Evolutionary conservation across 2,888 invertebrate genomes (phyloP).

Genomic region (Trimorus sp.): DNA sequence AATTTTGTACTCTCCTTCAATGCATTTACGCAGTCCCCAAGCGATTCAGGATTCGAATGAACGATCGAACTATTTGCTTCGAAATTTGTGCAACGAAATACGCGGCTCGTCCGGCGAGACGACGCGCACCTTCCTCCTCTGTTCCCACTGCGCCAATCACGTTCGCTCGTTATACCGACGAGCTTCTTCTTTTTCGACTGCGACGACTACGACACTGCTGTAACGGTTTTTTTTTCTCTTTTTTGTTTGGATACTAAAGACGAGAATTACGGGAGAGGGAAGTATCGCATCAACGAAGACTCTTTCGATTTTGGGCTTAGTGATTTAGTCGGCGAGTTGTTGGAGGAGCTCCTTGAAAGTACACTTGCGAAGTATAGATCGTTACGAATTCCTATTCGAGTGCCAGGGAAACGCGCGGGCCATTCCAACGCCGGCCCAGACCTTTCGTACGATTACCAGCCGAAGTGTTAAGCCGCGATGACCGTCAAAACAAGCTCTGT

Average conservation of each 20-base stretch:
- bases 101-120: constrained; percentile 28
- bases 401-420: constrained; percentile 47
- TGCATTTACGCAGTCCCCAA: constrained; percentile 40
- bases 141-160: constrained; percentile 26
- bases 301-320: constrained; percentile 44
- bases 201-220: background rate
- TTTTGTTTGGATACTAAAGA: constrained; percentile 29
- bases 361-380: constrained; percentile 33
- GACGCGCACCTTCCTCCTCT: constrained; percentile 35
- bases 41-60: constrained; percentile 39
- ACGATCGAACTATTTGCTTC: constrained; percentile 41
- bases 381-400: constrained; percentile 41
- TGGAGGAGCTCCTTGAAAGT: constrained; percentile 46
- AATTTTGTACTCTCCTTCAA: constrained; percentile 49
- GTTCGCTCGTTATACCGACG: constrained; percentile 44
- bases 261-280: constrained; percentile 10
- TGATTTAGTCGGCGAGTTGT: constrained; percentile 39
- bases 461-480: constrained; percentile 22
- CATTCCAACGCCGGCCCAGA: constrained; percentile 26
- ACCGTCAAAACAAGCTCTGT: constrained; percentile 36
- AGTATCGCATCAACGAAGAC: constrained; percentile 43
- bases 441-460: constrained; percentile 15
- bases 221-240: too few relatives aligned
- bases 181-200: constrained; percentile 35
- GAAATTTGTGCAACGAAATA: constrained; percentile 46